Evolutionary conservation across 2,113 vertebrate species (phyloP).

Genomic region (Paratilapia polleni): DNA sequence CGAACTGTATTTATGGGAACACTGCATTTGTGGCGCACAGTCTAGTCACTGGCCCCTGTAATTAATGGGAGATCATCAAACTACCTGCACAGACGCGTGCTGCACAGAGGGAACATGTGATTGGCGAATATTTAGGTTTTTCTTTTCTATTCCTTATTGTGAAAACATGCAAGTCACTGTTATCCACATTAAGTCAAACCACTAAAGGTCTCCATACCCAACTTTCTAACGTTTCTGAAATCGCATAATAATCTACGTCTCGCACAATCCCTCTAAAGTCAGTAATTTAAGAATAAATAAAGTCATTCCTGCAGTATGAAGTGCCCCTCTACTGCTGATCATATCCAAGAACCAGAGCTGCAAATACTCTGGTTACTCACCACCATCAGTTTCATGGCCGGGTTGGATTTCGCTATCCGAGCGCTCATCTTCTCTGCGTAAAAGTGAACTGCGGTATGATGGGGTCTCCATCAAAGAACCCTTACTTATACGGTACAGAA

Average conservation of each 20-base stretch:
- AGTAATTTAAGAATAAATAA: neutral
- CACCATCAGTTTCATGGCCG: conserved; percentile 81
- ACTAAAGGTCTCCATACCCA: neutral
- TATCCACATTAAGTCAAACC: neutral
- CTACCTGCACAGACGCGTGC: neutral
- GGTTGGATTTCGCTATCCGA: conserved; percentile 73
- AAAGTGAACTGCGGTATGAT: conserved; percentile 66
- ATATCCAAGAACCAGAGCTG: neutral
- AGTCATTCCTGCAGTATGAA: neutral
- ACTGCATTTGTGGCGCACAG: neutral
- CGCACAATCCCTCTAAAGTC: neutral
- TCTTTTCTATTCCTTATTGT: neutral
- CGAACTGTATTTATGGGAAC: neutral
- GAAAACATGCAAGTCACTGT: neutral
- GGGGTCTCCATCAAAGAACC: conserved; percentile 72
- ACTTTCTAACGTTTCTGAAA: neutral
- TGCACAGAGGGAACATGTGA: neutral
- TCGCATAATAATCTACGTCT: neutral
- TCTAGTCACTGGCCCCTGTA: neutral
- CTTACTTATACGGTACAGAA: conserved; percentile 71
- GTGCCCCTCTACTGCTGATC: neutral
- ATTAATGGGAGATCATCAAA: neutral
- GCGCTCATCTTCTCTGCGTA: conserved; percentile 72
- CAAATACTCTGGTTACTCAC: conserved; percentile 68
- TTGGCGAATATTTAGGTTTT: neutral